phyloP scores from a whole-genome alignment of 2,113 vertebrate species.

The Heptranchias perlo region DNA sequence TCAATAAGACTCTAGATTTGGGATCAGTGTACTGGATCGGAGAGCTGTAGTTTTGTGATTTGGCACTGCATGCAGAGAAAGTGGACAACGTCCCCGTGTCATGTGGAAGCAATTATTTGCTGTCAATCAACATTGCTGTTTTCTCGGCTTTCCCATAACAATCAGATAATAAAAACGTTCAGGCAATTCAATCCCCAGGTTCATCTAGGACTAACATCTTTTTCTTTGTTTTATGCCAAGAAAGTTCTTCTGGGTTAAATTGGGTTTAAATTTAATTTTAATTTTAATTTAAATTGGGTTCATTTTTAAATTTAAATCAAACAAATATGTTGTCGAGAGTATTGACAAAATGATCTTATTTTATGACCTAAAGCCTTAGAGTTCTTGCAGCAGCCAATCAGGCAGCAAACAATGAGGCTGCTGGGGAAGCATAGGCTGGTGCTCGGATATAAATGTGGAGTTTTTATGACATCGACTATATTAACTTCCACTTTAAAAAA shows the following conservation, averaged over 20 bases:
- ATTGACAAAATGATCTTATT: not conserved
- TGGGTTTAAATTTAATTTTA: not conserved
- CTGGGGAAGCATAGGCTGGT: not conserved
- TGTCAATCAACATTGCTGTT: not conserved
- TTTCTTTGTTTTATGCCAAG: not conserved
- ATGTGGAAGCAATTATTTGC: not conserved
- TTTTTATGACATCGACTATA: not conserved
- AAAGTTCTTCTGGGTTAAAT: not conserved
- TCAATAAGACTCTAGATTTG: not conserved
- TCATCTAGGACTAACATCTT: not conserved
- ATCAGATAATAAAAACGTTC: not conserved
- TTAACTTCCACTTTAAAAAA: not conserved
- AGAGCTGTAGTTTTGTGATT: not conserved
- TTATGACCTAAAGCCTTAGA: not conserved
- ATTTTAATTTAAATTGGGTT: too few species aligned
- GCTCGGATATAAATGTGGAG: not conserved
- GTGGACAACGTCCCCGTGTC: not conserved
- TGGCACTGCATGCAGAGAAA: not conserved
- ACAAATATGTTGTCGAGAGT: not conserved
- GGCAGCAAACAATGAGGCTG: not conserved
- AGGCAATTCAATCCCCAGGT: not conserved
- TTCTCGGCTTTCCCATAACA: not conserved
- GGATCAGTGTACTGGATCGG: not conserved
- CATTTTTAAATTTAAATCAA: not conserved
- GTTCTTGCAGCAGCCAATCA: not conserved